A percentile compares a stretch with the other conserved stretches of the same genome.
Conservation (phyloP, 2,113 vertebrate species). For the Corythaeola cristata region DNA sequence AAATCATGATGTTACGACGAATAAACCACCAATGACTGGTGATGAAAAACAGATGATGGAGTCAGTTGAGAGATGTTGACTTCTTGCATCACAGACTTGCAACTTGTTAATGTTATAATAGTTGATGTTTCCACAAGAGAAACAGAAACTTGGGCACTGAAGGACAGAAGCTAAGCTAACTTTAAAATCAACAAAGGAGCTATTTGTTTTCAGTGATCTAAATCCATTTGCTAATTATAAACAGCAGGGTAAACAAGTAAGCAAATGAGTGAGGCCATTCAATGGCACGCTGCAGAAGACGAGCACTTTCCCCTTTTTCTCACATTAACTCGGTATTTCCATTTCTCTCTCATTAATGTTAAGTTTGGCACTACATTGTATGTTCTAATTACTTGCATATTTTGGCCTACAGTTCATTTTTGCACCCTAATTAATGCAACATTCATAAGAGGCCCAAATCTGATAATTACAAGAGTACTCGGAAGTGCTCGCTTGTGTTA, state of each 20-base stretch:
- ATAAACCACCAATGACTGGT: not conserved
- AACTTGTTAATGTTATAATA: not conserved
- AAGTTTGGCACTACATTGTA: not conserved
- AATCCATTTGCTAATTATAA: slow-evolving; percentile 12
- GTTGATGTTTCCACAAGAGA: not conserved
- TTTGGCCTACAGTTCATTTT: slow-evolving; percentile 55
- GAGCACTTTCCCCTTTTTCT: not conserved
- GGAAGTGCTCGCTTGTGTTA: not conserved
- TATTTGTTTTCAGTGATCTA: not conserved
- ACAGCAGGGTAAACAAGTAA: not conserved
- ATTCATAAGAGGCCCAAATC: not conserved
- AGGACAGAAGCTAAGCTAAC: not conserved
- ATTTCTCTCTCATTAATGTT: not conserved
- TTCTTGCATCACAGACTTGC: not conserved
- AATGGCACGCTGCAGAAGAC: not conserved
- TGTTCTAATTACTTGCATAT: slow-evolving; percentile 63
- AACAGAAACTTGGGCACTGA: not conserved
- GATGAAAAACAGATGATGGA: not conserved
- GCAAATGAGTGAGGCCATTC: not conserved
- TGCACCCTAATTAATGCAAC: slow-evolving; percentile 47
- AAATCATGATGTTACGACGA: not conserved
- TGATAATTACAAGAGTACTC: slow-evolving; percentile 20
- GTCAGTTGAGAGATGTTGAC: not conserved
- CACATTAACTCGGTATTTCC: not conserved
- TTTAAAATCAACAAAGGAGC: not conserved